Base-by-base conservation (phyloP, 2,888 invertebrate species). In the Petrophora chlorosata region DNA sequence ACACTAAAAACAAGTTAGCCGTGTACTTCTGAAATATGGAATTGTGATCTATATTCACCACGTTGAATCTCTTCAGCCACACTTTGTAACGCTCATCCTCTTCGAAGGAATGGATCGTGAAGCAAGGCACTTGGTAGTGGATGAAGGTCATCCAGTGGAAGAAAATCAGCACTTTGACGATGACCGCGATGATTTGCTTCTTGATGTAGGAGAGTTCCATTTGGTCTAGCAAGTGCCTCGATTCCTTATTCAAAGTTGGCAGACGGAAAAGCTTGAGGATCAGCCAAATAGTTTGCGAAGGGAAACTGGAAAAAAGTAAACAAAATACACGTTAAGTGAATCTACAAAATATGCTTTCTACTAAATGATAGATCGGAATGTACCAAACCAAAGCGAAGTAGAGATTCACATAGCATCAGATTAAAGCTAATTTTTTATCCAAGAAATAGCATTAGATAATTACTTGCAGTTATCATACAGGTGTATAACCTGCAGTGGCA, bases 141-240 rank as follows among this genome's bases (percentile, higher is more conserved):
- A 77, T 49, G 49, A 68, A 83, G 1, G 82, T 77, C 67, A 77
- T 66, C 82, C 83, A 83, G 22, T 82, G 82, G 23, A 78, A 73
- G 54, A 82, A 82, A 4, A 79, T 42, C 0, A 76, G n/a, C 0
- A 67, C 34, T 33, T 65, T 59, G 3, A 63, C 25, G 0, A 65
- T 5, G 1, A 73, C 56, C 1, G 61, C 62, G 0, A 69, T 49
- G 1, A 69, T 61, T 4, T 71, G 61, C 1, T 57, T 63, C 1
- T 56, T 57, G 9, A 70, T 54, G 54, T 78, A 82, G 0, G 76
- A 70, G 2, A 79, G 41, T 1, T 65, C 61, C 1, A 81, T 25
- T 44, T 82, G 84, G 0, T 74, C 63, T 1, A 65, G 39, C 1
- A 80, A 58, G 38, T 61, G 70, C 3, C 32, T 57, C 70, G 73